Evolutionary conservation across 1,140 invertebrate species (phyloP), one percentile per base, ranked within the genome.

Genomic region (Drosophila mayri): DNA sequence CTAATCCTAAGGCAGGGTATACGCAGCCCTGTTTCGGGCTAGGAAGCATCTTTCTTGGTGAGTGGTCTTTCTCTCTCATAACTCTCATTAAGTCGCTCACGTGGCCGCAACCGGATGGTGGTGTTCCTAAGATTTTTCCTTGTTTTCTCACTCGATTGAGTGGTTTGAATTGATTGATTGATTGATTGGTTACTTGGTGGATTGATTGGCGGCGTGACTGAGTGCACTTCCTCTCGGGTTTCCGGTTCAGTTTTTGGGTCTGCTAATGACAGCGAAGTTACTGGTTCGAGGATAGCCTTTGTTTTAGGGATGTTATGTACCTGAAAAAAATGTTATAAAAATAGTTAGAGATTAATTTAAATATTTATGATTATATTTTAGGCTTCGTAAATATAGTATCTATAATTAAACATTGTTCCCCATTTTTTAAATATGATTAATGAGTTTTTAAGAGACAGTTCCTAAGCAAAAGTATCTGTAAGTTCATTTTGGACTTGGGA

Each of bases 31-130:
- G 95, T 90, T 96, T 96, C 41, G 95, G 95, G 86, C 95, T 96
- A 87, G 94, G 94, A 85, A 94, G 93, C 95, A 96, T 96, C 93
- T 96, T 96, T 88, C 96, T 94, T 67, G 96, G 96, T 83, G 95
- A 96, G 70, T 96, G 95, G 93, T 96, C 95, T 93, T 97, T 97
- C 93, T 96, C 96, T 93, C 96, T 95, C 96, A 97, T 96, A 87
- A 92, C 91, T 90, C 76, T 86, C 70, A 70, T 70, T 55, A 55
- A 49, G 66, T 70, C 63, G 63, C 63, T 54, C 47, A 50, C 58
- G 59, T 40, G 66, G 64, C 47, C 38, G 38, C 52, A 70, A 67
- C 62, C 62, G 47, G 37, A 32, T 67, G 66, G 22, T 37, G 35
- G 14, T 11, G 54, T 52, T 32, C 18, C 62, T 52, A 37, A 63